Conservation (phyloP, 2,113 vertebrate genomes). For the Oncorhynchus gorbuscha region DNA sequence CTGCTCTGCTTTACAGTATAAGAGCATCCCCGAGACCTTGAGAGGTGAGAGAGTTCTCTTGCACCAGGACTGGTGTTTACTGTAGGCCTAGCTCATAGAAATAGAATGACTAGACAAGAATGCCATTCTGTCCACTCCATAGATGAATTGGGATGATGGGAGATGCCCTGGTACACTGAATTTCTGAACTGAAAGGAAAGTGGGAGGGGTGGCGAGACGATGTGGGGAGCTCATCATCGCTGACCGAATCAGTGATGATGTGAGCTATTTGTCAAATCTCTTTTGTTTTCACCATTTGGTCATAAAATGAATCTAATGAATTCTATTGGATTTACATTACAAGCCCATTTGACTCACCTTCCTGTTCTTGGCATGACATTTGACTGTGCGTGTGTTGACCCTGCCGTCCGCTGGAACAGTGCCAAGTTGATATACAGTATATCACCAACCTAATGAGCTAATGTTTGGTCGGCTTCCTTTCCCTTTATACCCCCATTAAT, state of each 20-base stretch:
- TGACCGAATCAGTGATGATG: too few species aligned
- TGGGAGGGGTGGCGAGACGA: neutral
- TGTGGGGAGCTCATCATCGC: neutral
- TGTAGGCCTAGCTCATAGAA: neutral
- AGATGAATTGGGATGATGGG: neutral
- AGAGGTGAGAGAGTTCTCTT: neutral
- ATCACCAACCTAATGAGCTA: conserved; percentile 8
- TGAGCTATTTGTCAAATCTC: too few species aligned
- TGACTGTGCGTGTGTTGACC: too few species aligned
- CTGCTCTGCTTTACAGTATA: neutral
- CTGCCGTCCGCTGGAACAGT: too few species aligned
- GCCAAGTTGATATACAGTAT: too few species aligned
- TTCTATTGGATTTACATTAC: too few species aligned
- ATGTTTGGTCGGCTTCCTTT: conserved; percentile 42
- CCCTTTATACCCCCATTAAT: conserved; percentile 39
- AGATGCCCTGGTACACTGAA: neutral
- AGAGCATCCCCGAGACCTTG: conserved; percentile 9
- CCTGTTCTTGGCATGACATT: too few species aligned
- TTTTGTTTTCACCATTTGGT: too few species aligned
- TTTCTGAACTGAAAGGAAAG: neutral
- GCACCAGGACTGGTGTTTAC: neutral
- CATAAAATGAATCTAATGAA: too few species aligned
- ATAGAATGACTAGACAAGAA: neutral
- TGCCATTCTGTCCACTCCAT: neutral
- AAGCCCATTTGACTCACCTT: too few species aligned